Evolutionary conservation across 2,797 vertebrate genomes (phyloP).

Genomic region (Cirrhinus mrigala): DNA sequence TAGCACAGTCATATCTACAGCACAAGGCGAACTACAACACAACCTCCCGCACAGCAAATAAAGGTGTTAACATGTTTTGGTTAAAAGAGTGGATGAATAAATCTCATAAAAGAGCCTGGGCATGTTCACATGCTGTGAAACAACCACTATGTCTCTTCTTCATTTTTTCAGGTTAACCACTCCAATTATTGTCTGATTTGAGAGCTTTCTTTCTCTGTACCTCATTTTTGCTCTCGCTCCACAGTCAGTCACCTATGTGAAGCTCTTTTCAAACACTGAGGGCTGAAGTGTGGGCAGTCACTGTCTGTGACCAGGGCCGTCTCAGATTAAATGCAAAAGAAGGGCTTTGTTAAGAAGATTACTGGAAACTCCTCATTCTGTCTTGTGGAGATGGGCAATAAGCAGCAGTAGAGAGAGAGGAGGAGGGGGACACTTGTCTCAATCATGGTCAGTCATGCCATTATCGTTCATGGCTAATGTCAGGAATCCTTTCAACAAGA

Average conservation of each 20-base stretch:
- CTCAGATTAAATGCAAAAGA: constrained; percentile 64
- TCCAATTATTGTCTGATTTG: constrained; percentile 43
- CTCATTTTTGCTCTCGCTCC: constrained; percentile 38
- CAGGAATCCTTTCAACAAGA: constrained; percentile 51
- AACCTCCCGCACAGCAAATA: constrained; percentile 9
- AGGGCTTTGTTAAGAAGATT: constrained; percentile 68
- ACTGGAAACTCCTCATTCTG: constrained; percentile 63
- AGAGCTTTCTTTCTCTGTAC: constrained; percentile 33
- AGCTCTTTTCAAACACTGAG: constrained; percentile 50
- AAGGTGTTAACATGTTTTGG: neutral
- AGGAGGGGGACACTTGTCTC: constrained; percentile 55
- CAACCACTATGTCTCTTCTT: constrained; percentile 1
- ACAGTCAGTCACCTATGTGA: constrained; percentile 41
- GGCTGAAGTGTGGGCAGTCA: constrained; percentile 53
- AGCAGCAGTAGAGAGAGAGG: constrained; percentile 21
- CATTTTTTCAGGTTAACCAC: neutral
- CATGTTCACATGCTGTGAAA: constrained; percentile 27
- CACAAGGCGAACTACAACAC: constrained; percentile 26
- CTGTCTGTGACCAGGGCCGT: constrained; percentile 45
- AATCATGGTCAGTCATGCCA: constrained; percentile 59
- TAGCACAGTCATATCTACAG: constrained; percentile 39
- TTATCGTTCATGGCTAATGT: constrained; percentile 56
- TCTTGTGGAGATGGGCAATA: constrained; percentile 59
- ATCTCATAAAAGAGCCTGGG: constrained; percentile 11
- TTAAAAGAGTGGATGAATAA: neutral